Evolutionary conservation across 1,140 invertebrate species (phyloP), one percentile per base, ranked within the genome.

Genomic region (Dendrolimus kikuchii): DNA sequence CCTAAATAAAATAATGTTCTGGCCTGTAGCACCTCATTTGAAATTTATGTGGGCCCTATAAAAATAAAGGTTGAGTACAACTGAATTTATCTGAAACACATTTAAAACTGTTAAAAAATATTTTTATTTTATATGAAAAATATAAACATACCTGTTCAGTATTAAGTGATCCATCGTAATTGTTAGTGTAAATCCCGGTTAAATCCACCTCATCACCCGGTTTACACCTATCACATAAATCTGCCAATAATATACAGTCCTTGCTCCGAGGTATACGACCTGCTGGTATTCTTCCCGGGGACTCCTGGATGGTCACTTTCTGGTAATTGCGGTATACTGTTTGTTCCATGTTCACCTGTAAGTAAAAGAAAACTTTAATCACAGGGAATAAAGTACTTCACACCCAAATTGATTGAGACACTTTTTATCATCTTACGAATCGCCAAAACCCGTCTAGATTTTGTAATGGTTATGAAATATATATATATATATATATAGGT

Each of bases 291-390:
- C 93, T 90, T 4, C 95, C 94, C 0, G 96, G 96, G 44, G 97
- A 98, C 88, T 99, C 98, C 90, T 99, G 99, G 53, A 99, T 91
- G 0, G 97, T 98, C 9, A 99, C 93, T 73, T 98, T 96, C 87
- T 99, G 99, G 77, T 99, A 99, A 80, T 99, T 99, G 53, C 98
- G 92, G 78, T 99, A 99, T 36, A 99, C 73, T 4, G 98, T 99
- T 93, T 99, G 93, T 83, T 96, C 95, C 95, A 96, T 96, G 73
- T 96, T 96, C 5, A 97, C 92, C 92, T 94, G 62, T 53, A 78
- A 87, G 45, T 47, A 46, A 38, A 7, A 46, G 5, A 46, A 38
- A 39, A 38, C 50, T 40, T 41, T 23, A 23, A 23, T 23, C 23
- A 23, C 3, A 23, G 1, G 23, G 3, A 23, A 23, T 23, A 23